phyloP scores from a whole-genome alignment of 1,140 invertebrate genomes.

The Piezodorus guildinii region DNA sequence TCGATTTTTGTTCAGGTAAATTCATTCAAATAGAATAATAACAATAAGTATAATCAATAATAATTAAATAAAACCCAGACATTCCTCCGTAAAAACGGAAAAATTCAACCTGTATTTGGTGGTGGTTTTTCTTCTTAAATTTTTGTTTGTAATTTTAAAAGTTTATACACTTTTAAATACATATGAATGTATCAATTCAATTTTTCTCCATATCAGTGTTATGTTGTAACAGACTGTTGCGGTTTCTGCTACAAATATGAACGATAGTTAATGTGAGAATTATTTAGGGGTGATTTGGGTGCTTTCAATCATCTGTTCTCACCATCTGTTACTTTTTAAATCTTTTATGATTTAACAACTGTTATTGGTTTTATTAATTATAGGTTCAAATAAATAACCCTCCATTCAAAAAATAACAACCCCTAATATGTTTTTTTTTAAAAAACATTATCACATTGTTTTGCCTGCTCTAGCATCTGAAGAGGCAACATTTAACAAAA shows the following conservation, averaged over 20 bases:
- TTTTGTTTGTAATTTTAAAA: no score
- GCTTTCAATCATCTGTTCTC: not conserved
- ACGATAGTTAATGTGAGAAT: not conserved
- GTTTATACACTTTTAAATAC: not conserved
- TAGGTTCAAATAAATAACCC: constrained; percentile 11
- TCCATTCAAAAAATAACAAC: constrained; percentile 1
- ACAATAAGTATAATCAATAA: constrained; percentile 3
- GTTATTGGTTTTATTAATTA: constrained; percentile 1
- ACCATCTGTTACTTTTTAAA: constrained; percentile 2
- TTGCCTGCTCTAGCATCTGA: not conserved
- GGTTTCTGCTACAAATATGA: not conserved
- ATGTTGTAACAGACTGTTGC: not conserved
- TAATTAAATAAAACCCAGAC: not conserved
- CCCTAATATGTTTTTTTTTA: constrained; percentile 1
- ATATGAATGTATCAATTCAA: not conserved
- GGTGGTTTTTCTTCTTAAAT: constrained; percentile 1
- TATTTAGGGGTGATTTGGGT: constrained; percentile 10
- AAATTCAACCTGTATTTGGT: not conserved
- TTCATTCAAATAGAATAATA: constrained; percentile 5
- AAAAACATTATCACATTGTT: not conserved
- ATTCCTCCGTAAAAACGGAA: not conserved
- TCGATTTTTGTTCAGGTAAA: not conserved
- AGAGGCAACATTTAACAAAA: not conserved
- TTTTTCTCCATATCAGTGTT: not conserved
- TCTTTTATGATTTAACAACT: not conserved